Conservation (phyloP, 2,888 invertebrate species). For the Sinelater perroti region DNA sequence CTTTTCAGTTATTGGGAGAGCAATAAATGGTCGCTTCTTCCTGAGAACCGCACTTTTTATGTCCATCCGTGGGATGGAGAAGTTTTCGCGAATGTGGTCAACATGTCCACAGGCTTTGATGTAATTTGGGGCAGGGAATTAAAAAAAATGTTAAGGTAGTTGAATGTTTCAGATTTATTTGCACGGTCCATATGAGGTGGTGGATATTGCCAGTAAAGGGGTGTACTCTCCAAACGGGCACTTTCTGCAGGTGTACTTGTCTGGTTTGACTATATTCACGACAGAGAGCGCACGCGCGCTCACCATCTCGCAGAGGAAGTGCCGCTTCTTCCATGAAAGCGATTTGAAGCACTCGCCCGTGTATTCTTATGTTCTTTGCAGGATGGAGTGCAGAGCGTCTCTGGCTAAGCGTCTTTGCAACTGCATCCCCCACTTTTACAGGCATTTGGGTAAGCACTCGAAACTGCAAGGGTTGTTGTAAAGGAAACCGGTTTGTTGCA, state of each 20-base stretch:
- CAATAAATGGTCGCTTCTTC: conserved; percentile 65
- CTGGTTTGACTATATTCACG: conserved; percentile 55
- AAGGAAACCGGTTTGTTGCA: too few relatives aligned
- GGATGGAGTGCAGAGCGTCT: conserved; percentile 75
- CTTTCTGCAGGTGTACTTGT: conserved; percentile 55
- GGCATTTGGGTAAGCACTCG: conserved; percentile 64
- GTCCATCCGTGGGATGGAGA: conserved; percentile 79
- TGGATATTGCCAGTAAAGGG: conserved; percentile 68
- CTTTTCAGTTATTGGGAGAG: conserved; percentile 66
- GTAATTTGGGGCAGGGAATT: conserved; percentile 59
- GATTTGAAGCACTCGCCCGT: conserved; percentile 71
- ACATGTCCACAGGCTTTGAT: conserved; percentile 72
- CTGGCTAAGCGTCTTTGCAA: conserved; percentile 70
- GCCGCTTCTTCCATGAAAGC: conserved; percentile 73
- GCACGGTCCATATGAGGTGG: conserved; percentile 74
- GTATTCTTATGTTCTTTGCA: conserved; percentile 75
- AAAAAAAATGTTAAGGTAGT: neutral
- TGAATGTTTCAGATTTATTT: conserved; percentile 64
- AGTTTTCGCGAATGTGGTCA: conserved; percentile 78
- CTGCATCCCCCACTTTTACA: conserved; percentile 80
- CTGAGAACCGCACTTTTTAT: conserved; percentile 62
- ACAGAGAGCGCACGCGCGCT: conserved; percentile 57
- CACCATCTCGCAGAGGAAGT: conserved; percentile 72
- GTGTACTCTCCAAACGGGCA: conserved; percentile 52
- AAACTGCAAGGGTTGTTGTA: neutral